phyloP scores from a whole-genome alignment of 2,888 invertebrate species.

The Sphecodes monilicornis region DNA sequence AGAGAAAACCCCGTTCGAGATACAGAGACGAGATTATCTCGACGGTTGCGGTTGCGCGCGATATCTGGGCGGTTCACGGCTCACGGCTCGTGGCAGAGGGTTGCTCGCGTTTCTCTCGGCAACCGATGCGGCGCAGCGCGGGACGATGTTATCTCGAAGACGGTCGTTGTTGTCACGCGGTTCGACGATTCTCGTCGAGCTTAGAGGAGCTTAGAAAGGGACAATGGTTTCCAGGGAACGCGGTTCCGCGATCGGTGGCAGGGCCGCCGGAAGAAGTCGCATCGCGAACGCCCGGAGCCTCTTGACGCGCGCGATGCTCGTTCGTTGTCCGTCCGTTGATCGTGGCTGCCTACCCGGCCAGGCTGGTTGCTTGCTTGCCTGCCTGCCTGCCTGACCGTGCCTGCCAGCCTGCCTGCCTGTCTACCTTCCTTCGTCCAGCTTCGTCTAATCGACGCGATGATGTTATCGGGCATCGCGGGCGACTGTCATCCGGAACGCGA shows the following conservation, averaged over 20 bases:
- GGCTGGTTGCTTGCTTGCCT: not conserved
- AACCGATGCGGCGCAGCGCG: conserved; percentile 2
- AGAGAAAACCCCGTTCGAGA: not conserved
- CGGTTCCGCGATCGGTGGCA: conserved; percentile 52
- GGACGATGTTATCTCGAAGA: conserved; percentile 66
- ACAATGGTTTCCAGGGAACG: conserved; percentile 55
- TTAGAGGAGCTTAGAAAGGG: conserved; percentile 61
- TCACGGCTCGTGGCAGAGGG: not conserved
- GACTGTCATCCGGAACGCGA: conserved; percentile 66
- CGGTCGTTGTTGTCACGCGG: conserved; percentile 63
- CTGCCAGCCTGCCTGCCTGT: not conserved
- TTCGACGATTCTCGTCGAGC: conserved; percentile 49
- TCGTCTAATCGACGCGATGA: conserved; percentile 68
- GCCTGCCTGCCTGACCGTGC: not conserved
- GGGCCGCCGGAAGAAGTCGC: conserved; percentile 68
- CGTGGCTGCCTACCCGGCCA: not conserved
- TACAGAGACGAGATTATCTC: not conserved
- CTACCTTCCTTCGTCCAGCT: conserved; percentile 36
- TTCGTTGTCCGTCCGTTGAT: conserved; percentile 18
- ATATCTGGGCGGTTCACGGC: not conserved
- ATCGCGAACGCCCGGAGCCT: conserved; percentile 42
- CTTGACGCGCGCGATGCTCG: conserved; percentile 46
- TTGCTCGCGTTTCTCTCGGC: conserved; percentile 20
- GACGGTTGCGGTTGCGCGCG: not conserved
- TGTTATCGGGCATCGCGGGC: conserved; percentile 56